A percentile compares a stretch with the other conserved stretches of the same genome.
Evolutionary conservation across 2,888 invertebrate species (phyloP).

Genomic region (Nebria salina): DNA sequence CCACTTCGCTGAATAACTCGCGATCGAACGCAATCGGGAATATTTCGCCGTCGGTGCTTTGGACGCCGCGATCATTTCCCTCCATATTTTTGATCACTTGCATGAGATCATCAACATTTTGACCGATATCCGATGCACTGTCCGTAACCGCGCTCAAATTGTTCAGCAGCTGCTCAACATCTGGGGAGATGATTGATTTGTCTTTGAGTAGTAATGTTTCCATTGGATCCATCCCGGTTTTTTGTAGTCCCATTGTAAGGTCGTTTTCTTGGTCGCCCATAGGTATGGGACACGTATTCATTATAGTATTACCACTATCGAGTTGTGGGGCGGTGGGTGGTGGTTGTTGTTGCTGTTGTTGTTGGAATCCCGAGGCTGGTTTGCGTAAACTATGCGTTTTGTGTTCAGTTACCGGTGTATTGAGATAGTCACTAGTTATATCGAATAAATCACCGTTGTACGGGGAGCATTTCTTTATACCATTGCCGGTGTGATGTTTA

Average conservation of each 20-base stretch:
- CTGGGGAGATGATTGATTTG: slow-evolving; percentile 60
- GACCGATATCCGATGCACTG: slow-evolving; percentile 57
- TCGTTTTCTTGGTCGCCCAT: slow-evolving; percentile 64
- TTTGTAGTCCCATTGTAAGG: slow-evolving; percentile 64
- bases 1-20: slow-evolving; percentile 64
- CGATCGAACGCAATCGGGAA: slow-evolving; percentile 58
- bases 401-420: slow-evolving; percentile 25
- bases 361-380: slow-evolving; percentile 55
- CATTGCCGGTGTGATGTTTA: slow-evolving; percentile 46
- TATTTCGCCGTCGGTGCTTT: slow-evolving; percentile 55
- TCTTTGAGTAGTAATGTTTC: slow-evolving; percentile 68
- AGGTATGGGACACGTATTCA: slow-evolving; percentile 67
- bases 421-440: slow-evolving; percentile 36
- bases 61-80: slow-evolving; percentile 60
- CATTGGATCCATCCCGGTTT: slow-evolving; percentile 68
- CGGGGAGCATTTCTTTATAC: slow-evolving; percentile 50
- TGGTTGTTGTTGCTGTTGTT: slow-evolving; percentile 44
- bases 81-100: slow-evolving; percentile 83
- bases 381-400: slow-evolving; percentile 50
- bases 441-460: slow-evolving; percentile 55
- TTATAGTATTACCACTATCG: slow-evolving; percentile 57
- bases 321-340: slow-evolving; percentile 24
- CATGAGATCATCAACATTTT: slow-evolving; percentile 73
- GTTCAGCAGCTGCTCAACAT: slow-evolving; percentile 75
- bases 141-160: slow-evolving; percentile 60